Conservation (phyloP, 2,888 invertebrate genomes). For the Cetonia aurata region DNA sequence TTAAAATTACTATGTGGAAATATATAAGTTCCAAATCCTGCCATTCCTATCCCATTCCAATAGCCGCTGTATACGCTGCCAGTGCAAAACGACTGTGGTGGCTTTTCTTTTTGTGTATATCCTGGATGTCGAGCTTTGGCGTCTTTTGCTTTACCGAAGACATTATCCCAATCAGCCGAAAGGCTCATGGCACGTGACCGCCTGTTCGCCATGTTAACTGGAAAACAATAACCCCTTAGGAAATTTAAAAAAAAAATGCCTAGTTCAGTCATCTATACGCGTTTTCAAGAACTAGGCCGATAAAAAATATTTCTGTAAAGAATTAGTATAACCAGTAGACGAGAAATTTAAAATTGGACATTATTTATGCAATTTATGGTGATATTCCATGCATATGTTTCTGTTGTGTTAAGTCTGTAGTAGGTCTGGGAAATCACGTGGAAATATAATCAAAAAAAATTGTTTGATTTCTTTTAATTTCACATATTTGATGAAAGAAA, state of each 20-base stretch:
- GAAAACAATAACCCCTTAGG: neutral
- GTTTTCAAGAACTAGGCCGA: too few species aligned
- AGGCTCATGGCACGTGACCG: constrained; percentile 38
- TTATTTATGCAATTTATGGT: too few species aligned
- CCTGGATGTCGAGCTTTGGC: constrained; percentile 26
- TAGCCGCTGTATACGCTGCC: constrained; percentile 73
- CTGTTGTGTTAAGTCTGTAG: too few species aligned
- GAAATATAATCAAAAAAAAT: too few species aligned
- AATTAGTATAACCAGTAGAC: too few species aligned
- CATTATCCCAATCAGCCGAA: constrained; percentile 41
- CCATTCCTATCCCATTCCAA: constrained; percentile 74
- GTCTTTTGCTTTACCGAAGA: constrained; percentile 34
- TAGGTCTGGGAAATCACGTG: too few species aligned
- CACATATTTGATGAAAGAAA: too few species aligned
- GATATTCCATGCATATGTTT: too few species aligned
- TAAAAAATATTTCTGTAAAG: too few species aligned
- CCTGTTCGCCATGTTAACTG: constrained; percentile 22
- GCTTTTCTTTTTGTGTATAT: constrained; percentile 32
- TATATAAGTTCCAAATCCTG: constrained; percentile 72
- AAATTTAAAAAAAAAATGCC: neutral
- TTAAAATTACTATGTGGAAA: constrained; percentile 69
- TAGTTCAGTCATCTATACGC: too few species aligned
- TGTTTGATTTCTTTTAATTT: too few species aligned
- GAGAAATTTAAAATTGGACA: too few species aligned
- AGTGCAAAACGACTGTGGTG: constrained; percentile 59